A percentile compares a stretch with the other conserved stretches of the same genome.
Evolutionary conservation across 2,113 vertebrate genomes (phyloP).

Genomic region (Alethe diademata): DNA sequence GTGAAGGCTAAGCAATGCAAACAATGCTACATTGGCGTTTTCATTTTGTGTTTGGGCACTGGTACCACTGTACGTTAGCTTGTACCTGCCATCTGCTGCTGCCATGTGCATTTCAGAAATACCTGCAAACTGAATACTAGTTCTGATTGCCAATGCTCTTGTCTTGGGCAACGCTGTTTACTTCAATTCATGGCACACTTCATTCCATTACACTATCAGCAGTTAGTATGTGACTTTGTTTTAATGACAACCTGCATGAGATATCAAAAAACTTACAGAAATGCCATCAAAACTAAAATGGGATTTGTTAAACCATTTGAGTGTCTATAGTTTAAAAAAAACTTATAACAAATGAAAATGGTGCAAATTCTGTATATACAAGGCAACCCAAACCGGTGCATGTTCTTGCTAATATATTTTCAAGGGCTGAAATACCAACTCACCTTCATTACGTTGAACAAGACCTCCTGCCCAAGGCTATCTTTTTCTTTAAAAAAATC

Average conservation of each 20-base stretch:
- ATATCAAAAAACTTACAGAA: not conserved
- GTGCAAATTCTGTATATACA: not conserved
- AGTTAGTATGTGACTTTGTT: not conserved
- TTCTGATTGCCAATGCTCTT: not conserved
- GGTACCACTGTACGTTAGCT: not conserved
- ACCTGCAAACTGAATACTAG: not conserved
- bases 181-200: not conserved
- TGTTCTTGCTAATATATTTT: not conserved
- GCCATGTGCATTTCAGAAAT: not conserved
- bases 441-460: conserved; percentile 99
- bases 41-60: not conserved
- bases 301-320: not conserved
- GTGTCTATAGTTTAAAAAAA: not conserved
- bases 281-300: not conserved
- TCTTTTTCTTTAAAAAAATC: conserved; percentile 99
- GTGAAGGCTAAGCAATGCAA: not conserved
- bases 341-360: not conserved
- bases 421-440: not conserved
- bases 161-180: not conserved
- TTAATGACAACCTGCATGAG: not conserved
- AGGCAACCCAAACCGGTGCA: not conserved
- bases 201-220: not conserved
- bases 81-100: not conserved
- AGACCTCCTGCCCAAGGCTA: conserved; percentile 95
- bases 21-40: not conserved